Conservation (phyloP, 2,113 vertebrate genomes). For the Urocitellus parryii region DNA sequence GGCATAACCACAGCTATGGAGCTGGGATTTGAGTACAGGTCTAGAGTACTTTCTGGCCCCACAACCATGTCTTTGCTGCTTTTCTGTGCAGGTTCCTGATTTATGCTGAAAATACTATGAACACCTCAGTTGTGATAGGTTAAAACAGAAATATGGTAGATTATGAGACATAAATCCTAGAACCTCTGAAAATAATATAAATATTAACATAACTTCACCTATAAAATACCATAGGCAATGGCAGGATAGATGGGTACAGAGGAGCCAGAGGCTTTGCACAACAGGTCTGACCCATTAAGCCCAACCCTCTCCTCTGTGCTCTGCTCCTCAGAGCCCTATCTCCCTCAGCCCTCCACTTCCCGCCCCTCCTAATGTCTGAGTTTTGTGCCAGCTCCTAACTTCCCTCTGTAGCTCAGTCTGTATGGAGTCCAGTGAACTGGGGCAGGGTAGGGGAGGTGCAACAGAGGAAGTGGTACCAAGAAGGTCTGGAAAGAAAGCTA, state of each 20-base stretch:
- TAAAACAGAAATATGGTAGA: not conserved
- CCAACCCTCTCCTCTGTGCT: too few relatives aligned
- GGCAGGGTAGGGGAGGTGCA: too few relatives aligned
- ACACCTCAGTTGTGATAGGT: not conserved
- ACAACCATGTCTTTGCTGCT: not conserved
- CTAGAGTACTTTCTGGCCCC: not conserved
- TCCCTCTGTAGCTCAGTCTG: not conserved
- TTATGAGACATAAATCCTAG: not conserved
- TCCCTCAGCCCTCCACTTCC: too few relatives aligned
- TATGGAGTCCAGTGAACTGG: not conserved
- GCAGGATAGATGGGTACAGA: not conserved
- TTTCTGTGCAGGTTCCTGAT: not conserved
- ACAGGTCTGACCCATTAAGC: not conserved
- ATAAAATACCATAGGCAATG: not conserved
- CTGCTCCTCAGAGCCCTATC: not conserved
- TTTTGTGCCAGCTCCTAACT: not conserved
- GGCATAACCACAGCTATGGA: not conserved
- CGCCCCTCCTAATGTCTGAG: not conserved
- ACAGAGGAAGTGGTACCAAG: not conserved
- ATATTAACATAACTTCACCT: not conserved
- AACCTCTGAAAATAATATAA: not conserved
- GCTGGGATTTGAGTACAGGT: not conserved
- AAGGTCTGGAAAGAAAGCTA: not conserved
- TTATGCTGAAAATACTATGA: slow-evolving; percentile 12
- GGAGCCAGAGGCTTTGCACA: not conserved